phyloP scores from a whole-genome alignment of 1,140 invertebrate species.

The Philopotamus ludificatus region DNA sequence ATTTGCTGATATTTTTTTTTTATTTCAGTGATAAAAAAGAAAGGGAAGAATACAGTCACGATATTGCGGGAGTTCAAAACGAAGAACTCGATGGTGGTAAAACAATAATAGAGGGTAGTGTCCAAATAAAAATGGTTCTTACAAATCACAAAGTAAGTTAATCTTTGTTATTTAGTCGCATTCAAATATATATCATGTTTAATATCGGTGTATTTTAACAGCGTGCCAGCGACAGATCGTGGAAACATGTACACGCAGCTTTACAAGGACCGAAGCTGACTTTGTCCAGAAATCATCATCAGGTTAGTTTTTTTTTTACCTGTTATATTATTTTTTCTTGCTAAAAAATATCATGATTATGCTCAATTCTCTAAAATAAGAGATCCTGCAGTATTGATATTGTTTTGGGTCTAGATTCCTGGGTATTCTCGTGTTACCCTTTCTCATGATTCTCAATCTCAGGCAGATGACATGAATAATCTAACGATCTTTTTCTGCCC shows the following conservation, averaged over 20 bases:
- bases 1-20: neutral
- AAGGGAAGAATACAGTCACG: slow-evolving; percentile 49
- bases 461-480: too few relatives aligned
- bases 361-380: too few relatives aligned
- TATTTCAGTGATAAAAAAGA: slow-evolving; percentile 54
- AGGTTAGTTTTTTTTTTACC: slow-evolving; percentile 49
- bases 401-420: too few relatives aligned
- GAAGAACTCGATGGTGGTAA: slow-evolving; percentile 49
- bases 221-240: slow-evolving; percentile 55
- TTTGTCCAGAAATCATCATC: slow-evolving; percentile 53
- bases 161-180: neutral
- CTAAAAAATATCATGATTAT: too few relatives aligned
- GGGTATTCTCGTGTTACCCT: too few relatives aligned
- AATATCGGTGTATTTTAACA: slow-evolving; percentile 36
- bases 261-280: slow-evolving; percentile 54
- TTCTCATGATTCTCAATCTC: too few relatives aligned
- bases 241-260: slow-evolving; percentile 56
- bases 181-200: neutral
- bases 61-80: slow-evolving; percentile 51
- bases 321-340: too few relatives aligned
- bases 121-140: slow-evolving; percentile 78
- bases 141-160: slow-evolving; percentile 73
- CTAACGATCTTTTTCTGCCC: too few relatives aligned
- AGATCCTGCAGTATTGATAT: too few relatives aligned
- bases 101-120: slow-evolving; percentile 60